phyloP scores from a whole-genome alignment of 2,797 vertebrate species.

The Acrossocheilus fasciatus region DNA sequence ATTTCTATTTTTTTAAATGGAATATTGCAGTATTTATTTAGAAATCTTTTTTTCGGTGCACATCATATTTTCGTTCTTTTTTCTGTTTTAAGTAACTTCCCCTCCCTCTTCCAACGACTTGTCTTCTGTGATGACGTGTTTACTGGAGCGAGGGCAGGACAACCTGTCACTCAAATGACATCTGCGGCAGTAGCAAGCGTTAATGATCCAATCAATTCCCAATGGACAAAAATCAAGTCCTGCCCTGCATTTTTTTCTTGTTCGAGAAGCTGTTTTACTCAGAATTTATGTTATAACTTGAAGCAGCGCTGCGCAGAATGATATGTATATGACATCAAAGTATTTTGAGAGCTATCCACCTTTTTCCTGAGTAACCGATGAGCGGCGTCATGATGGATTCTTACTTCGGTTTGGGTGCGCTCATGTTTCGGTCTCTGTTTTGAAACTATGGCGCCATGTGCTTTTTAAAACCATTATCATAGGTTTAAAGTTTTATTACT shows the following conservation, averaged over 20 bases:
- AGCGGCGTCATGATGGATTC: no score
- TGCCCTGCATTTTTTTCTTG: background rate
- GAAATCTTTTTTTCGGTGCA: background rate
- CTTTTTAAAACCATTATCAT: no score
- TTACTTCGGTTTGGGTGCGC: no score
- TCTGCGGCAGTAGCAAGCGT: background rate
- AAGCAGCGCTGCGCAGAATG: no score
- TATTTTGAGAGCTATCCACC: no score
- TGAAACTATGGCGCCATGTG: no score
- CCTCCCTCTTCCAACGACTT: background rate
- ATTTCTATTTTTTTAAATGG: background rate
- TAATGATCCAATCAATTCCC: background rate
- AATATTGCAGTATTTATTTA: background rate
- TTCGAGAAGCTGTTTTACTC: background rate
- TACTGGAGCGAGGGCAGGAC: background rate
- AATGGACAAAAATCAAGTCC: background rate
- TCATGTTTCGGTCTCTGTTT: no score
- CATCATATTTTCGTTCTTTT: background rate
- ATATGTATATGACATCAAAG: no score
- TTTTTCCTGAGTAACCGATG: no score
- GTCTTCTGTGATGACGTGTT: background rate
- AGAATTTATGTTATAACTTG: no score
- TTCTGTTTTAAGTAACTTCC: background rate
- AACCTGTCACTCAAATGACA: background rate
- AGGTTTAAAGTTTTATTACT: no score